Evolutionary conservation across 2,797 vertebrate species (phyloP), one percentile per base, ranked within the genome.

Genomic region (Stomatorhinus walkeri): DNA sequence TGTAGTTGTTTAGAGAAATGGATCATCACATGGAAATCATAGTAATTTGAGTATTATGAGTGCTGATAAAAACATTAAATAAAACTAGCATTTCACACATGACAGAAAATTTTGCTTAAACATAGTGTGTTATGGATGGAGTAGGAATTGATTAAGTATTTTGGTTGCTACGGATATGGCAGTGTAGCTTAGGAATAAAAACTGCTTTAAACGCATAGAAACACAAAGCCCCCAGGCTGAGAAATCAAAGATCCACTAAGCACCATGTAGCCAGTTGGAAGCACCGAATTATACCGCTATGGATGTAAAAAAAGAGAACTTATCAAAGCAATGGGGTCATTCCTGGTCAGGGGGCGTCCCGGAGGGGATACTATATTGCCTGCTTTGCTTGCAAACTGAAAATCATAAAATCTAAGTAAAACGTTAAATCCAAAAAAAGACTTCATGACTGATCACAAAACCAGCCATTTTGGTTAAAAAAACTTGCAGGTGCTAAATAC

Each of bases 231-330:
- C 24, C 52, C 2, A 52, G 85, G 85, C 49, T 36, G 49, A 32
- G 28, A 87, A 51, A 54, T 49, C 52, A 16, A 51, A 87, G 85
- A 32, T 84, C 46, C 81, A 84, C 43, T 84, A 84, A 84, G 81
- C 81, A 51, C 46, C 46, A 51, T 51, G 43, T 84, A 22, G 46
- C 81, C 46, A 49, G 51, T 24, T 51, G 81, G 46, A 84, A 84
- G 48, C 46, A 28, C 46, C 28, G 43, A 48, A 24, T 49, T 84
- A 84, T 51, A 40, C 81, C 51, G 43, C 43, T 84, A 28, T 48
- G 81, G 22, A 79, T 84, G 81, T 84, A 84, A 84, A 51, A 28
- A 28, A 1, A 22, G 46, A 84, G 46, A 84, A 84, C 81, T 51
- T 84, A 84, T 51, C 46, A 84, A 84, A 84, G 81, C 81, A 84